Base-by-base conservation (phyloP, 2,113 vertebrate genomes). In the Azemiops feae region DNA sequence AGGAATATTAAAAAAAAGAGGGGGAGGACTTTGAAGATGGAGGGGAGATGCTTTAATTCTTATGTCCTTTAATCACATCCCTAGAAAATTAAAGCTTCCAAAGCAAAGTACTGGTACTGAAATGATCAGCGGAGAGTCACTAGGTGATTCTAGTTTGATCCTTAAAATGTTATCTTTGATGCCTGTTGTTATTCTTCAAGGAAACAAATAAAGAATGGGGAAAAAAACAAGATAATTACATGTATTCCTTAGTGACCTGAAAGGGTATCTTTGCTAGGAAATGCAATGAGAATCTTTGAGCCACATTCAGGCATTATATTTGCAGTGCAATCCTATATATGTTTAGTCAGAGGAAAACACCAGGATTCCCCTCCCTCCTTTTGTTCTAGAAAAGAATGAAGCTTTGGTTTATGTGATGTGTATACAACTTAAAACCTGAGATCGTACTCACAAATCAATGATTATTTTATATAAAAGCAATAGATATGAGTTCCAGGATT, bases 91-190 rank as follows among this genome's bases (percentile, higher is more conserved):
- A 3, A 81, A n/a, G 93, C 64, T 39, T 20, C 6, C 7, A 18
- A 6, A 53, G 93, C 12, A 92, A 81, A 93, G 87, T 89, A 94
- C 22, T 50, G 93, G 60, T 0, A 4, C 2, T 23, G 3, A 10
- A 74, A 94, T 55, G 60, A 27, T 88, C 12, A 47, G 9, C 22
- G 91, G 89, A 85, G 92, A 94, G 23, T 3, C 92, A 93, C 20
- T 47, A 54, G 54, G 53, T 81, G 91, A 87, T 4, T 92, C 45
- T 58, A 93, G 25, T 16, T n/a, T 60, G 25, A 95, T 39, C 91
- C 27, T 89, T 64, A 94, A 3, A 93, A 3, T 47, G 25, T 47
- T 39, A 30, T 45, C 47, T 50, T 50, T 50, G 47, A 64, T 43
- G 12, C 47, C 50, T 30, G 86, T 23, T 88, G 47, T 18, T 39